Conservation (phyloP, 2,797 vertebrate species). For the Xenentodon cancila region DNA sequence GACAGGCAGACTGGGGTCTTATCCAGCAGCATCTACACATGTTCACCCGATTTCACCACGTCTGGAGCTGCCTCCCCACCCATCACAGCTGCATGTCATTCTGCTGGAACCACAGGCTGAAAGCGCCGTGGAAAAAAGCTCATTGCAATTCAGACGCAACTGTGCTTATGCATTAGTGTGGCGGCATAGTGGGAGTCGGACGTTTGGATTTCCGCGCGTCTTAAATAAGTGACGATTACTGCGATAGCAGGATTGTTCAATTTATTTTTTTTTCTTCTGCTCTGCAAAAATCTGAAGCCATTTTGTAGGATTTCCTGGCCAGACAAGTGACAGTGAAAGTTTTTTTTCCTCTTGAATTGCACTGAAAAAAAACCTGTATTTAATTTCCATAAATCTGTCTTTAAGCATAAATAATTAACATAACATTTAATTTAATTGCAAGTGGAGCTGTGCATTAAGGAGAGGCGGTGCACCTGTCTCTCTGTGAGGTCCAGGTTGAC, state of each 20-base stretch:
- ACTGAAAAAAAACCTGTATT: no score
- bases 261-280: constrained; percentile 9
- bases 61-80: constrained; percentile 59
- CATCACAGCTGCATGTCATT: constrained; percentile 57
- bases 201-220: not conserved
- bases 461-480: constrained; percentile 87
- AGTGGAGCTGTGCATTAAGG: not conserved
- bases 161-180: constrained; percentile 16
- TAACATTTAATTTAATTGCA: not conserved
- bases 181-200: constrained; percentile 1
- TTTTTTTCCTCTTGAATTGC: not conserved
- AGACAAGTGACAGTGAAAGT: not conserved
- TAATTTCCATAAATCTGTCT: not conserved
- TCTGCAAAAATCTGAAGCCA: not conserved
- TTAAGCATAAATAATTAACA: not conserved
- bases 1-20: constrained; percentile 55
- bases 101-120: constrained; percentile 49
- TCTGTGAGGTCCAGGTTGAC: constrained; percentile 98
- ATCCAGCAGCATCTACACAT: constrained; percentile 68
- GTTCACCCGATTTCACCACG: constrained; percentile 58
- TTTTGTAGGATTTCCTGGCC: not conserved
- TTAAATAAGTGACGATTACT: not conserved
- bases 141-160: constrained; percentile 40
- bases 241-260: not conserved
- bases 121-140: constrained; percentile 53